Conservation (phyloP, 2,797 vertebrate genomes). For the Benthosema pterotum region DNA sequence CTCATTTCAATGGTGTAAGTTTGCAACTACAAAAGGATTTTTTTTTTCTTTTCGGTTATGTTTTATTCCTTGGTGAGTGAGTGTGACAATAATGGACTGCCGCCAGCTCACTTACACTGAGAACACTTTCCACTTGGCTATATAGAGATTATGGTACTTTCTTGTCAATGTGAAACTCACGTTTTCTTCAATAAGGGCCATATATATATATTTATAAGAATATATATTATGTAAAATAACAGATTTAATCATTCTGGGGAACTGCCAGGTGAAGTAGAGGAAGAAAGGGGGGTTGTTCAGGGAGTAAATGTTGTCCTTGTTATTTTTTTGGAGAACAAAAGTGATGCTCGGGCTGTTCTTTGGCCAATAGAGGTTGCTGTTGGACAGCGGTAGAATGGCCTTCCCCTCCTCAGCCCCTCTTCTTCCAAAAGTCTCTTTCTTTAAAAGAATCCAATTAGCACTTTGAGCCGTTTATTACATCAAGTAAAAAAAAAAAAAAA, state of each 20-base stretch:
- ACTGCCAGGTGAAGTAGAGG: slow-evolving; percentile 63
- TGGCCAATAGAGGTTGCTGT: slow-evolving; percentile 75
- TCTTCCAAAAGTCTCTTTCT: slow-evolving; percentile 63
- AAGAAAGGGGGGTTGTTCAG: slow-evolving; percentile 35
- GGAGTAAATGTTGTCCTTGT: slow-evolving; percentile 49
- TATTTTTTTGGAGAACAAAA: slow-evolving; percentile 61
- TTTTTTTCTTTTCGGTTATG: slow-evolving; percentile 42
- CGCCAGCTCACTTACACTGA: slow-evolving; percentile 85
- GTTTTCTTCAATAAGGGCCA: slow-evolving; percentile 84
- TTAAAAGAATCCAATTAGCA: slow-evolving; percentile 72
- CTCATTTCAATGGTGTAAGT: slow-evolving; percentile 67
- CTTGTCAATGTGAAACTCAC: slow-evolving; percentile 83
- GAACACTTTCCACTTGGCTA: slow-evolving; percentile 85
- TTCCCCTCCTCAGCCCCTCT: slow-evolving; percentile 41
- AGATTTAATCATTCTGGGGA: slow-evolving; percentile 73
- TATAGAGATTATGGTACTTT: slow-evolving; percentile 88
- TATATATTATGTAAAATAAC: slow-evolving; percentile 77
- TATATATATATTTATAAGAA: slow-evolving; percentile 76
- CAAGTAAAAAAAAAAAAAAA: no score
- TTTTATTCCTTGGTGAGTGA: slow-evolving; percentile 77
- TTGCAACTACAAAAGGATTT: slow-evolving; percentile 66
- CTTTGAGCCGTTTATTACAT: slow-evolving; percentile 71
- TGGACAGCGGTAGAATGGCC: slow-evolving; percentile 63
- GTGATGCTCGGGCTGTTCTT: slow-evolving; percentile 55
- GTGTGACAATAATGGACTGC: slow-evolving; percentile 75